Evolutionary conservation across 2,113 vertebrate genomes (phyloP).

Genomic region (Prunella fulvescens): DNA sequence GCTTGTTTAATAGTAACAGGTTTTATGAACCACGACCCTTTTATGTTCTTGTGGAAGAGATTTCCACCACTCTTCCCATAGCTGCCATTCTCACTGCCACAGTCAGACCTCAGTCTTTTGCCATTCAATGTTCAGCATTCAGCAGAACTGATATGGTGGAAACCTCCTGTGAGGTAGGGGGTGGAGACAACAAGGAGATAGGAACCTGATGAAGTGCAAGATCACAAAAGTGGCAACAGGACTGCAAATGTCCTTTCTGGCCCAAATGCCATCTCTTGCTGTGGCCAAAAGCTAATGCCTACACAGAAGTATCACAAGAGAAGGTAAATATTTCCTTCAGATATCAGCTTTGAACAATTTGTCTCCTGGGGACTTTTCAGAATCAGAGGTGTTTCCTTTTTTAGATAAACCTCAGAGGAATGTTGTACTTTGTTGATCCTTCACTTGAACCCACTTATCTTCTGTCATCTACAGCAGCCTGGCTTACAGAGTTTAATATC

Average conservation of each 20-base stretch:
- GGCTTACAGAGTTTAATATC: neutral
- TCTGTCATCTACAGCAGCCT: neutral
- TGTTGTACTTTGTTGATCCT: neutral
- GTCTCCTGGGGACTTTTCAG: neutral
- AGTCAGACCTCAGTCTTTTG: neutral
- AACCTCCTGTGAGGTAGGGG: neutral
- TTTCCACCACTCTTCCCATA: neutral
- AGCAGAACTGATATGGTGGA: neutral
- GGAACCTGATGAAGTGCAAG: neutral
- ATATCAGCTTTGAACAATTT: neutral
- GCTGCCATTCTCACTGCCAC: neutral
- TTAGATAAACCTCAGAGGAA: neutral
- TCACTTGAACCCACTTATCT: neutral
- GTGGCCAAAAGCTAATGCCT: neutral
- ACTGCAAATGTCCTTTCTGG: neutral
- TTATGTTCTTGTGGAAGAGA: neutral
- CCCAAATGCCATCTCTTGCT: neutral
- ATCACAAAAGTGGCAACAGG: neutral
- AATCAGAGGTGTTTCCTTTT: neutral
- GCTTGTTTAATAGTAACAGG: neutral
- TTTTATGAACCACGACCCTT: neutral
- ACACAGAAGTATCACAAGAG: neutral
- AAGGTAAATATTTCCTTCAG: neutral
- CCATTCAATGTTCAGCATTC: neutral
- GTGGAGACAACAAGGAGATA: neutral